These are phyloP conservation scores for Synchiropus splendidus DNA, from an alignment of 2,113 vertebrate species.

Conservation along the genomic window DNA sequence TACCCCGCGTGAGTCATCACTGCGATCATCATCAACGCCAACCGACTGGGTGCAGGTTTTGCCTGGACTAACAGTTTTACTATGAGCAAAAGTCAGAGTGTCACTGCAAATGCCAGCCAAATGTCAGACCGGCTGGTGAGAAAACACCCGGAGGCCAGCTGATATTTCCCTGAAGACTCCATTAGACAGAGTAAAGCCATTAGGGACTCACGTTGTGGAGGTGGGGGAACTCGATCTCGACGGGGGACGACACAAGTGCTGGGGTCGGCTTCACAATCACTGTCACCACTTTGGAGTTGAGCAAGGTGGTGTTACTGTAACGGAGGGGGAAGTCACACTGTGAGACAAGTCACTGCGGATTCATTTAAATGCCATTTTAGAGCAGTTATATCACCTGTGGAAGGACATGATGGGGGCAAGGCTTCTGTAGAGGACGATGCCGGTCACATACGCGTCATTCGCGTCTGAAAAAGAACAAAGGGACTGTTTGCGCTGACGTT, in stretches of 20 bases:
- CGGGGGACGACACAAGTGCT: slow-evolving; percentile 71
- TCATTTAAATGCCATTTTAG: too few relatives aligned
- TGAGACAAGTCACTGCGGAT: not conserved
- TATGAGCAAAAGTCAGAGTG: slow-evolving; percentile 36
- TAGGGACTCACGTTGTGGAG: slow-evolving; percentile 83
- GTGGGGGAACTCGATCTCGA: slow-evolving; percentile 95
- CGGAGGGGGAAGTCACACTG: slow-evolving; percentile 13
- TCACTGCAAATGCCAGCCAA: slow-evolving; percentile 55
- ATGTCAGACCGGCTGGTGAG: slow-evolving; percentile 46
- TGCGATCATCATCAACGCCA: slow-evolving; percentile 5
- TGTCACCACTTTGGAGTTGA: slow-evolving; percentile 92
- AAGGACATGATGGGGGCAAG: slow-evolving; percentile 81
- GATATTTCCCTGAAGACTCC: slow-evolving; percentile 21
- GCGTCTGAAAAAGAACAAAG: slow-evolving; percentile 60
- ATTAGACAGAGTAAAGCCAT: slow-evolving; percentile 16
- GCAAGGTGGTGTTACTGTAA: slow-evolving; percentile 79
- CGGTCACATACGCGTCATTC: slow-evolving; percentile 84
- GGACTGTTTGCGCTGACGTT: not conserved
- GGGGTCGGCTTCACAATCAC: slow-evolving; percentile 88
- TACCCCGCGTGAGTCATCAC: slow-evolving; percentile 13
- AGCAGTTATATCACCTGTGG: slow-evolving; percentile 75
- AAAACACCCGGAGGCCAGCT: slow-evolving; percentile 28
- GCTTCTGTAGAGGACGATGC: slow-evolving; percentile 90
- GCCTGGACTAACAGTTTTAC: slow-evolving; percentile 10
- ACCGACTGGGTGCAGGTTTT: slow-evolving; percentile 16